Conservation (phyloP, 1,140 invertebrate species). For the Stegodyphus mimosarum region DNA sequence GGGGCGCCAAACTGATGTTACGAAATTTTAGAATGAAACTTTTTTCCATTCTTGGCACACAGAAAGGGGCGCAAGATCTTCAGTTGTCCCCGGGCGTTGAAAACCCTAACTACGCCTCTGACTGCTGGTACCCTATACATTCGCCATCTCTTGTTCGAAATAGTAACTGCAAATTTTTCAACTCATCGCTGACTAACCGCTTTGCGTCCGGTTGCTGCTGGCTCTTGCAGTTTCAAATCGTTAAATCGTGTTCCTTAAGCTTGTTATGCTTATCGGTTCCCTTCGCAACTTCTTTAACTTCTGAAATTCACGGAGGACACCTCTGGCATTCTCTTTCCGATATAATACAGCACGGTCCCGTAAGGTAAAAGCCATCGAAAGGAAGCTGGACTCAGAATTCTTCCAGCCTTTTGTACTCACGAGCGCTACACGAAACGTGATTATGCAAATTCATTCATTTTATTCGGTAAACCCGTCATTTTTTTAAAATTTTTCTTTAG, state of each 20-base stretch:
- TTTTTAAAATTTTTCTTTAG: too few relatives aligned
- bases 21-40: too few relatives aligned
- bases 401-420: not conserved
- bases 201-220: not conserved
- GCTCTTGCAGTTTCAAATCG: not conserved
- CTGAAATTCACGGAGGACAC: not conserved
- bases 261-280: too few relatives aligned
- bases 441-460: not conserved
- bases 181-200: not conserved
- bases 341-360: not conserved
- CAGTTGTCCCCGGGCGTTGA: too few relatives aligned
- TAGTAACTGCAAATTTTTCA: not conserved
- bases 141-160: not conserved
- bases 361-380: conserved; percentile 5
- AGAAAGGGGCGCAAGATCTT: too few relatives aligned
- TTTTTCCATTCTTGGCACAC: too few relatives aligned
- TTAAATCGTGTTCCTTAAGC: not conserved
- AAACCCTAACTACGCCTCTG: too few relatives aligned
- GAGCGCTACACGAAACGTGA: not conserved
- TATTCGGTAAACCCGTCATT: not conserved
- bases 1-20: too few relatives aligned
- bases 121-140: not conserved
- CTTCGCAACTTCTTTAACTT: not conserved
- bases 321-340: not conserved
- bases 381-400: not conserved